A percentile compares a stretch with the other conserved stretches of the same genome.
Conservation (phyloP, 2,888 invertebrate species). For the Macrosiphum euphorbiae region DNA sequence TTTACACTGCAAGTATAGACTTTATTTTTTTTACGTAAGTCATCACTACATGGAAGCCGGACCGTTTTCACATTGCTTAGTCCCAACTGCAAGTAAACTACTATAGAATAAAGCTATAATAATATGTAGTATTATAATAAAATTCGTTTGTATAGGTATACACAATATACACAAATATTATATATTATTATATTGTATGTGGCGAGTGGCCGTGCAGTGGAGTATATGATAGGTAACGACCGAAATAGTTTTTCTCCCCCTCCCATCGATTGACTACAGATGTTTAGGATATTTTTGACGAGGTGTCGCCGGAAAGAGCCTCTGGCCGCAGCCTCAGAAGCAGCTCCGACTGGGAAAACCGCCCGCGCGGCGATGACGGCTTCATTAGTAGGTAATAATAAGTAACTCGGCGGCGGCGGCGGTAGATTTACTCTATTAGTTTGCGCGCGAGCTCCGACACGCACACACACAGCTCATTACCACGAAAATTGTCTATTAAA, state of each 20-base stretch:
- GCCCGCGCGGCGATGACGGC: conserved; percentile 26
- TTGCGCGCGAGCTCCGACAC: neutral
- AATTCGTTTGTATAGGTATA: neutral
- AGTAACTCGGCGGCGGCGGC: neutral
- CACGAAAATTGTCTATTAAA: conserved; percentile 58
- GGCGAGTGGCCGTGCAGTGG: neutral
- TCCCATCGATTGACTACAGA: neutral
- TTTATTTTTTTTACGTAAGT: too few species aligned
- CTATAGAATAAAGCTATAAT: too few species aligned
- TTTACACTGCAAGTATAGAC: too few species aligned
- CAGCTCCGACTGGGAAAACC: neutral
- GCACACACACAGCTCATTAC: conserved; percentile 51
- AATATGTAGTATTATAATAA: too few species aligned
- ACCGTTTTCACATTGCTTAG: too few species aligned
- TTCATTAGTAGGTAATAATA: conserved; percentile 43
- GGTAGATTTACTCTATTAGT: conserved; percentile 10
- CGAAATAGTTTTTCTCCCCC: neutral
- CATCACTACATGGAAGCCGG: too few species aligned
- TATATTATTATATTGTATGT: too few species aligned
- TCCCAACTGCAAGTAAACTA: too few species aligned
- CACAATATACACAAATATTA: neutral
- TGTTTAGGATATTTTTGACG: neutral
- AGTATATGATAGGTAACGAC: neutral
- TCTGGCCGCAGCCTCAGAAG: neutral
- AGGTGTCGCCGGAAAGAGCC: neutral